Percentiles rank a stretch among this genome's conserved stretches.
These are phyloP conservation scores for Notothenia coriiceps DNA, from an alignment of 2,113 vertebrate species.

Conservation along the genomic window DNA sequence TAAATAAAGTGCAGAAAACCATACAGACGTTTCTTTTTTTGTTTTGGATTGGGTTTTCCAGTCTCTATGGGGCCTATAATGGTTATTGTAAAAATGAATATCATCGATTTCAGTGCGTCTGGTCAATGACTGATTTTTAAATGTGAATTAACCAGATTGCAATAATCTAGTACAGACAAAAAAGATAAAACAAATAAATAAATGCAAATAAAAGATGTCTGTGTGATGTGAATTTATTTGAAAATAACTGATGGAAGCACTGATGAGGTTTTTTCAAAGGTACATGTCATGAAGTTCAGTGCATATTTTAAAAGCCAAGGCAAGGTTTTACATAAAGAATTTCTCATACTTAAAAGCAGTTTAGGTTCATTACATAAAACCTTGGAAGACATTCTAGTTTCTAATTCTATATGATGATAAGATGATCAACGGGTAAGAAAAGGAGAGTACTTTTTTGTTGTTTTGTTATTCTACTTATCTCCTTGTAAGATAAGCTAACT, in stretches of 20 bases:
- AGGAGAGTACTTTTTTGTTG: neutral
- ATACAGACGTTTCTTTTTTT: slow-evolving; percentile 75
- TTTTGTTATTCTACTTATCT: neutral
- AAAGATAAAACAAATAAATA: slow-evolving; percentile 85
- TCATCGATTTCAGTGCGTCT: slow-evolving; percentile 96
- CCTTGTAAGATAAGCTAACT: neutral
- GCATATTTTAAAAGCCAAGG: neutral
- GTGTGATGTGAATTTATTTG: slow-evolving; percentile 80
- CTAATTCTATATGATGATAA: neutral
- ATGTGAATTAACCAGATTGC: slow-evolving; percentile 99
- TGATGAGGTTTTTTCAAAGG: neutral
- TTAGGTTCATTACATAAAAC: neutral
- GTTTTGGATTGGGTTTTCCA: slow-evolving; percentile 93
- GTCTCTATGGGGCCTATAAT: slow-evolving; percentile 92
- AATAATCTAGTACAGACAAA: slow-evolving; percentile 95
- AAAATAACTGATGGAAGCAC: neutral
- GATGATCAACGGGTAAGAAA: neutral
- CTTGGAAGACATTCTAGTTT: neutral
- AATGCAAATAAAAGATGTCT: slow-evolving; percentile 91
- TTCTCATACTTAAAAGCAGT: neutral
- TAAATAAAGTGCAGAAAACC: slow-evolving; percentile 83
- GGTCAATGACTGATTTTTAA: slow-evolving; percentile 98
- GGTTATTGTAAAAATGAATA: slow-evolving; percentile 98
- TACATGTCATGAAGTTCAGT: neutral
- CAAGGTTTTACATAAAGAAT: no score